Conservation (phyloP, 2,797 vertebrate species). For the Lacerta bilineata region DNA sequence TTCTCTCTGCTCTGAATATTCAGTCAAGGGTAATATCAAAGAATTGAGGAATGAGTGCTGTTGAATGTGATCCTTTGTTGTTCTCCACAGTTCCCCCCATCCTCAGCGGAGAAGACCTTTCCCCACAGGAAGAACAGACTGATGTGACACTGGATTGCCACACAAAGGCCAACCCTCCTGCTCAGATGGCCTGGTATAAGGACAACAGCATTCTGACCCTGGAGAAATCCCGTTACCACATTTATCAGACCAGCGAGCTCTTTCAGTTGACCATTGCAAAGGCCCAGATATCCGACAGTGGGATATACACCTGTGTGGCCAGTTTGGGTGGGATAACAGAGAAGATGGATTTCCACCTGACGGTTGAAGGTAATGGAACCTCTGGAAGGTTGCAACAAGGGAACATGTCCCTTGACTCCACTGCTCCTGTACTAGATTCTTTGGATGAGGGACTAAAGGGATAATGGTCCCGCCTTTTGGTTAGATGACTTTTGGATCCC, state of each 20-base stretch:
- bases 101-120: constrained; percentile 74
- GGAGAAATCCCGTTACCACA: constrained; percentile 63
- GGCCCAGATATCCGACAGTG: constrained; percentile 80
- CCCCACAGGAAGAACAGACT: constrained; percentile 72
- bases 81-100: constrained; percentile 82
- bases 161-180: constrained; percentile 86
- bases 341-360: constrained; percentile 81
- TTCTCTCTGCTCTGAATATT: background rate
- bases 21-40: background rate
- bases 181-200: constrained; percentile 82
- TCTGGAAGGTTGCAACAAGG: too few relatives aligned
- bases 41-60: constrained; percentile 24
- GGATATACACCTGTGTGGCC: constrained; percentile 83
- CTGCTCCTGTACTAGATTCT: too few relatives aligned
- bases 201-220: constrained; percentile 78
- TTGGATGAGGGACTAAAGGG: background rate
- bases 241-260: constrained; percentile 78
- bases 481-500: background rate
- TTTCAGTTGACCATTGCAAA: constrained; percentile 74
- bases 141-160: constrained; percentile 80
- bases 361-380: constrained; percentile 82
- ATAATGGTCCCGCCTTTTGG: background rate
- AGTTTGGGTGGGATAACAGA: constrained; percentile 26
- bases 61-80: background rate
- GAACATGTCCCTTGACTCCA: too few relatives aligned